A percentile compares a stretch with the other conserved stretches of the same genome.
Conservation (phyloP, 2,113 vertebrate genomes). For the Aspidoscelis tigris region DNA sequence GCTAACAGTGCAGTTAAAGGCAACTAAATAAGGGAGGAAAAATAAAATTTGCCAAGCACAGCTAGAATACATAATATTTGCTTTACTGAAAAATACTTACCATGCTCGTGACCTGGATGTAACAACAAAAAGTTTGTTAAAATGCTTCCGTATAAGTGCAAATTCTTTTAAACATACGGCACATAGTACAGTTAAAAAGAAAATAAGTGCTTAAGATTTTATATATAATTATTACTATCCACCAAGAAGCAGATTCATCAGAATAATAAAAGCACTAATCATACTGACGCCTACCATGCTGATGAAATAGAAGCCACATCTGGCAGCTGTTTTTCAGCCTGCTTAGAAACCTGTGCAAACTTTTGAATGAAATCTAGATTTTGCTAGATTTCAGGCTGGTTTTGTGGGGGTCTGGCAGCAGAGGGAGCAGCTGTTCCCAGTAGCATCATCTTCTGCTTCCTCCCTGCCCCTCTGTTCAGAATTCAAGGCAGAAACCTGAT, state of each 20-base stretch:
- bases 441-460: neutral
- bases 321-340: neutral
- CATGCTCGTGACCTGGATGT: slow-evolving; percentile 98
- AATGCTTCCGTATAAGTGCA: slow-evolving; percentile 74
- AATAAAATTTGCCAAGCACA: slow-evolving; percentile 78
- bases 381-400: neutral
- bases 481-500: rapidly evolving
- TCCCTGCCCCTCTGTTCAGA: neutral
- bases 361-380: neutral
- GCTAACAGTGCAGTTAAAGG: slow-evolving; percentile 79
- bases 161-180: slow-evolving; percentile 66
- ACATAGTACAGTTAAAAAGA: slow-evolving; percentile 57
- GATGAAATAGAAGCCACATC: neutral
- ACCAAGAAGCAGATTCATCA: slow-evolving; percentile 68
- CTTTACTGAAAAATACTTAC: slow-evolving; percentile 89
- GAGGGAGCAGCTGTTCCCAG: slow-evolving; percentile 42
- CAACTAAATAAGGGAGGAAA: slow-evolving; percentile 68
- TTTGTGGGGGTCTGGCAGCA: slow-evolving; percentile 23
- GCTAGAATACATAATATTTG: slow-evolving; percentile 76
- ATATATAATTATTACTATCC: slow-evolving; percentile 46
- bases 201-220: slow-evolving; percentile 47
- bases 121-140: slow-evolving; percentile 91
- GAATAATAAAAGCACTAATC: slow-evolving; percentile 35
- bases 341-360: neutral
- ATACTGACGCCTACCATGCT: neutral